Base-by-base conservation (phyloP, 2,113 vertebrate genomes). In the Channa maculata region DNA sequence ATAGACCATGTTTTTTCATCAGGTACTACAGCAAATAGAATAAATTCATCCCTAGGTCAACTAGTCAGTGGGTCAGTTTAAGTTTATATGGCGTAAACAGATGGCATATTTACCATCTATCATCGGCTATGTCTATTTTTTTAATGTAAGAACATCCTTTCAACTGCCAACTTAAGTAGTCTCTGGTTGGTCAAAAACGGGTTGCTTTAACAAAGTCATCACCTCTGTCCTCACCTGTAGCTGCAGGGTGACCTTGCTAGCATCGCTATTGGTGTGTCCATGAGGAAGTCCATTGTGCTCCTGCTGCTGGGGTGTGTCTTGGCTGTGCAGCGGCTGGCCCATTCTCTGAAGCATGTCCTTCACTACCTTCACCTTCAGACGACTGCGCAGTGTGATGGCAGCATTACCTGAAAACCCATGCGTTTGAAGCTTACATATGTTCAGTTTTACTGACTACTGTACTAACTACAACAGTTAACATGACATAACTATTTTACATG, bases 331-430 rank as follows among this genome's bases (percentile, higher is more conserved):
- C 80, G 70, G 74, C 67, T 77, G 79, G 15, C 68, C 86, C 3
- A 77, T 66, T 52, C 84, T 89, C 85, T 93, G 92, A 14, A 92
- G 82, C 80, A 92, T 83, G 75, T 92, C 94, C 86, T 95, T 95
- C 87, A 95, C 87, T 79, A 95, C 93, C 86, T 95, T 95, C 72
- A 95, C 95, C 80, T 95, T 95, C 60, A 95, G 87, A 12, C 94
- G 94, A 51, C 94, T 95, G 66, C 94, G 94, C 75, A 95, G 84
- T 8, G 93, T 94, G 82, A 95, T 94, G 72, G 94, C 94, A 0
- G 94, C 94, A 4, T 95, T 95, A 7, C 95, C 95, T 95, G 72
- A 55, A 50, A 59, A 48, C 50, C 44, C 11, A 66, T 36, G 58
- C 24, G 24, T 24, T 24, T 24, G 24, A 24, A 24, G 24, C 24